Base-by-base conservation (phyloP, 2,888 invertebrate species). In the Nomada flava region DNA sequence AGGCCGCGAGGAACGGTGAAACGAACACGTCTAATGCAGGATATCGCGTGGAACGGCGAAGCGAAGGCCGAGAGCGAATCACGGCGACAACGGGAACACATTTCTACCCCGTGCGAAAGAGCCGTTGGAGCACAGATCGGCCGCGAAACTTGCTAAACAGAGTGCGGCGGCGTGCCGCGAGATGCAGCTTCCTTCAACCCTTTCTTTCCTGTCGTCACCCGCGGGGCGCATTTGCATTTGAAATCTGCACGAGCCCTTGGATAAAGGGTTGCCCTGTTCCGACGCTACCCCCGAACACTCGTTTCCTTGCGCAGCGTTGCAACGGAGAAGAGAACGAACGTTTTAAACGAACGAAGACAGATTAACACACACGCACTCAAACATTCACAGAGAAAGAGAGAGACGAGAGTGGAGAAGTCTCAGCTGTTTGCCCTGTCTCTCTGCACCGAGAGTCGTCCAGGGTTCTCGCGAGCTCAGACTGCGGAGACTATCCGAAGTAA, bases 201-300 rank as follows among this genome's bases (percentile, higher is more conserved):
- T 68, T 78, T 72, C 59, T 62, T 63, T 71, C 57, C 55, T 57
- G 64, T 67, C 67, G 63, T 67, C 69, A 42, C 64, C 52, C 69
- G 47, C 64, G 36, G 71, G 84, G 83, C 83, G 85, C 89, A 92
- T 92, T 92, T 92, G 90, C 92, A 92, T 92, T 91, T 91, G 91
- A 92, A 92, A 92, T 92, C 91, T 90, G 89, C 90, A 90, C 87
- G 89, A 91, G 89, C 83, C 87, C 86, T 88, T 83, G 88, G 84
- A 85, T 89, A 88, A 90, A 89, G 86, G 88, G 83, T 74, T 76
- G 82, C 68, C 62, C 59, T 76, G 59, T 77, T 69, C 71, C 64
- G 80, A 29, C 76, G 29, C 52, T 47, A 50, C 70, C 76, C 59
- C 76, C 76, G 76, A 89, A 90, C 89, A 90, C 86, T 87, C 88